These are phyloP conservation scores for Micronycteris hirsuta DNA, from an alignment of 2,113 vertebrate species.

Conservation along the genomic window DNA sequence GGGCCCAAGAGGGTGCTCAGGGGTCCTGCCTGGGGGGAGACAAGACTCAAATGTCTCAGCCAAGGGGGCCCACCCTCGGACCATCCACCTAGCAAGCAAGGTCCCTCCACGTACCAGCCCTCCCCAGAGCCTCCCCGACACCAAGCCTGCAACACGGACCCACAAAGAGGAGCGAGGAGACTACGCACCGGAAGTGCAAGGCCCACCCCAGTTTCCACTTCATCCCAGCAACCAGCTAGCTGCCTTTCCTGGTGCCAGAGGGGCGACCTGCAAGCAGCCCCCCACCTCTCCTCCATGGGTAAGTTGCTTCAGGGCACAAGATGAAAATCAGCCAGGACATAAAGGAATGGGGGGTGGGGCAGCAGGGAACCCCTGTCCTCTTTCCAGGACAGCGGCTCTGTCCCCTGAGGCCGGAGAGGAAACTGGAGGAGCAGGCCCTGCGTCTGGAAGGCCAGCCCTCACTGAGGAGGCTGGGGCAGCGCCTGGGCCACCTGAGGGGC, in stretches of 20 bases:
- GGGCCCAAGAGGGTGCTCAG: accelerated
- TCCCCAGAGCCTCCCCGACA: accelerated
- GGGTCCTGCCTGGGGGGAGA: neutral
- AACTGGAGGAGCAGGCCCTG: neutral
- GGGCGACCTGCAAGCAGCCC: accelerated
- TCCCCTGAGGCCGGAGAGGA: too few relatives aligned
- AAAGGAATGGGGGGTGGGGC: accelerated
- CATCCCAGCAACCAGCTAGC: accelerated
- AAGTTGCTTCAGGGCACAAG: neutral
- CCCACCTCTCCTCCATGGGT: neutral
- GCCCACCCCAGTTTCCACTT: accelerated
- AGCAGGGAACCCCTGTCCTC: neutral
- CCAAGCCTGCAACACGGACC: accelerated
- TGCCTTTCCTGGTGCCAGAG: accelerated
- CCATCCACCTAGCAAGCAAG: accelerated
- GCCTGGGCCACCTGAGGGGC: accelerated
- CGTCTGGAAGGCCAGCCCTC: too few relatives aligned
- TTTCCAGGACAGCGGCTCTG: accelerated
- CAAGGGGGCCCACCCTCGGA: accelerated
- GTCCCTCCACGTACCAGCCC: accelerated
- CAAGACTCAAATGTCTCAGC: neutral
- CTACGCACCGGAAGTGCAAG: accelerated
- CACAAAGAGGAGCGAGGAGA: accelerated
- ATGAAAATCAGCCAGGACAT: accelerated
- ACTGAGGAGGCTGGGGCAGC: too few relatives aligned